These are phyloP conservation scores for Electrophaes corylata DNA, from an alignment of 2,888 invertebrate species.

Conservation along the genomic window DNA sequence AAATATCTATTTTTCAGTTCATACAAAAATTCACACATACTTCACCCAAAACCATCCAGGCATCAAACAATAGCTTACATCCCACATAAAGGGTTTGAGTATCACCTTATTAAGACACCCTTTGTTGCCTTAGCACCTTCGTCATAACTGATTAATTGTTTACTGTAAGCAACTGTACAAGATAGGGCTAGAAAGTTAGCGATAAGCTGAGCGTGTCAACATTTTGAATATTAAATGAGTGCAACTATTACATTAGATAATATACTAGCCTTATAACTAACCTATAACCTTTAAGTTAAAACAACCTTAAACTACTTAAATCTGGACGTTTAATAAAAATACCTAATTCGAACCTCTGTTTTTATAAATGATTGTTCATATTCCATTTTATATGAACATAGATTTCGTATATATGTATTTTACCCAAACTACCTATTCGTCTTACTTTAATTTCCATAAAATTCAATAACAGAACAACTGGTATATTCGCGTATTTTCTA, in stretches of 20 bases:
- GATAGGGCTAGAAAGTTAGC: constrained; percentile 10
- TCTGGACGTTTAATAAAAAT: too few relatives aligned
- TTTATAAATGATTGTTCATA: too few relatives aligned
- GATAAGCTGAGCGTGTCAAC: constrained; percentile 1
- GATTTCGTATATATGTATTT: too few relatives aligned
- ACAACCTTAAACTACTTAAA: too few relatives aligned
- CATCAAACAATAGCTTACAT: constrained; percentile 37
- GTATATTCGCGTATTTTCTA: constrained; percentile 10
- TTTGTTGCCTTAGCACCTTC: constrained; percentile 55
- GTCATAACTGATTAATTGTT: constrained; percentile 67
- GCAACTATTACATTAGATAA: too few relatives aligned
- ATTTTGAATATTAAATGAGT: not conserved
- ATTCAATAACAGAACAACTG: not conserved
- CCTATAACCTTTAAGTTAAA: too few relatives aligned
- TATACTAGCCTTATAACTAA: too few relatives aligned
- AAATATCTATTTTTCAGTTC: not conserved
- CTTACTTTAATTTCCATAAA: too few relatives aligned
- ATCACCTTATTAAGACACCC: constrained; percentile 49
- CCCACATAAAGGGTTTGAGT: constrained; percentile 38
- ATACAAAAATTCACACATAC: constrained; percentile 15
- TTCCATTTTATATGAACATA: too few relatives aligned
- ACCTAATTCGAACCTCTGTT: too few relatives aligned
- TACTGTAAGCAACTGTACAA: constrained; percentile 40
- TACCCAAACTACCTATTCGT: too few relatives aligned
- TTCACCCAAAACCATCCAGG: constrained; percentile 30